Conservation (phyloP, 1,140 invertebrate genomes). For the Batillaria attramentaria region DNA sequence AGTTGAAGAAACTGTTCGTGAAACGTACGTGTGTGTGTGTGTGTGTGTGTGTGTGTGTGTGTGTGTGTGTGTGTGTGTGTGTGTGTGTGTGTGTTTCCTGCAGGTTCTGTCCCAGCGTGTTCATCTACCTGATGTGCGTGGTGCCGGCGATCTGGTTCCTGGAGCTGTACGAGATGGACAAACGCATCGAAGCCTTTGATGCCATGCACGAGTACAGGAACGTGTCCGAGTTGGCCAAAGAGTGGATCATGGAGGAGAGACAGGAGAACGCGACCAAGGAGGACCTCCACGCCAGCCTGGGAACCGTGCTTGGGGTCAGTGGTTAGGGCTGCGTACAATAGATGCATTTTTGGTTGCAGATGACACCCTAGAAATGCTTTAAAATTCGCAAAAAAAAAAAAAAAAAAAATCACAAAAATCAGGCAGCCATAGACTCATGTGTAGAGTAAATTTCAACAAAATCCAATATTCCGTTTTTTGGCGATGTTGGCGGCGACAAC, state of each 20-base stretch:
- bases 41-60: conserved; percentile 22
- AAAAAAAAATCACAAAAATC: no score
- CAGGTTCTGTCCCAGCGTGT: conserved; percentile 71
- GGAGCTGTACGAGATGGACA: conserved; percentile 69
- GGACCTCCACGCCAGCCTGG: conserved; percentile 56
- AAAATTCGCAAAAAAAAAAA: no score
- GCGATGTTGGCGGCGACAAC: no score
- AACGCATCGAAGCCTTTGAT: conserved; percentile 44
- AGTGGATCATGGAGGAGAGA: neutral
- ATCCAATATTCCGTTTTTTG: no score
- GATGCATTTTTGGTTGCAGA: no score
- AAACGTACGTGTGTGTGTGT: neutral
- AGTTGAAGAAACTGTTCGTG: neutral
- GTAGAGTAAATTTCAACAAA: no score
- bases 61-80: conserved; percentile 11
- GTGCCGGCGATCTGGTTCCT: conserved; percentile 72
- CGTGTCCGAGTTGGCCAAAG: conserved; percentile 19
- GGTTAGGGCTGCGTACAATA: neutral
- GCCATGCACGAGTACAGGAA: neutral
- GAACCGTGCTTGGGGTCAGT: conserved; percentile 61
- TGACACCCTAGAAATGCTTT: no score
- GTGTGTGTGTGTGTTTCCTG: conserved; percentile 14
- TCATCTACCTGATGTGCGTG: conserved; percentile 68
- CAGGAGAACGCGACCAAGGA: conserved; percentile 43
- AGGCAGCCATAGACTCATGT: no score